These are phyloP conservation scores for Campoletis sonorensis DNA, from an alignment of 1,140 invertebrate genomes.

Conservation along the genomic window DNA sequence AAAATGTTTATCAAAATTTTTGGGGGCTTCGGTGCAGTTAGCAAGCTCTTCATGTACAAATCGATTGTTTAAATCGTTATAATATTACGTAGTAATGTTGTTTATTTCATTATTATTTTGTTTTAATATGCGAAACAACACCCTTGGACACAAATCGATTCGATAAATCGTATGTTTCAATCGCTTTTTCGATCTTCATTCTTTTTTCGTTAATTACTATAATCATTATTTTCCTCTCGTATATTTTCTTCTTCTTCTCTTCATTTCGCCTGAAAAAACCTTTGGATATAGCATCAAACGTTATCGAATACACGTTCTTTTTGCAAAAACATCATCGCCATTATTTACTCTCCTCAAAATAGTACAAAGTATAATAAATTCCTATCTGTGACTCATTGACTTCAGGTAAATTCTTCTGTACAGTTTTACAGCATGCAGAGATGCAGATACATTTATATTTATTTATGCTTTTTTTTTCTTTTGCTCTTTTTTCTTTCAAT, in stretches of 20 bases:
- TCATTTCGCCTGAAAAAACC: conserved; percentile 15
- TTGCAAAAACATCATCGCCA: conserved; percentile 9
- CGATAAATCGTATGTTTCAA: neutral
- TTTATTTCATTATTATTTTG: neutral
- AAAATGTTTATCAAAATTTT: conserved; percentile 1
- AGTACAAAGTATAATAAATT: conserved; percentile 16
- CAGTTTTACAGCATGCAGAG: conserved; percentile 16
- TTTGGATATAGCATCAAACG: conserved; percentile 28
- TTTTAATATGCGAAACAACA: neutral
- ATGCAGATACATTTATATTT: neutral
- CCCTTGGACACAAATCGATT: neutral
- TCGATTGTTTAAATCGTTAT: conserved; percentile 2
- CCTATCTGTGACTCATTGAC: conserved; percentile 16
- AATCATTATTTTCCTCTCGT: neutral
- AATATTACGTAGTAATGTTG: conserved; percentile 7
- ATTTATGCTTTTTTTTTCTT: neutral
- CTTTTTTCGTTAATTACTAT: neutral
- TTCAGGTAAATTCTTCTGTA: conserved; percentile 12
- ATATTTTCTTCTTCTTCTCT: neutral
- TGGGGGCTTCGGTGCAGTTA: neutral
- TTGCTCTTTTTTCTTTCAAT: neutral
- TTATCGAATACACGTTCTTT: conserved; percentile 20
- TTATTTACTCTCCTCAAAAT: neutral
- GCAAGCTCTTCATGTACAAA: conserved; percentile 27
- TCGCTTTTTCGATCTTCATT: neutral